Base-by-base conservation (phyloP, 2,113 vertebrate species). In the Leucopsar rothschildi region DNA sequence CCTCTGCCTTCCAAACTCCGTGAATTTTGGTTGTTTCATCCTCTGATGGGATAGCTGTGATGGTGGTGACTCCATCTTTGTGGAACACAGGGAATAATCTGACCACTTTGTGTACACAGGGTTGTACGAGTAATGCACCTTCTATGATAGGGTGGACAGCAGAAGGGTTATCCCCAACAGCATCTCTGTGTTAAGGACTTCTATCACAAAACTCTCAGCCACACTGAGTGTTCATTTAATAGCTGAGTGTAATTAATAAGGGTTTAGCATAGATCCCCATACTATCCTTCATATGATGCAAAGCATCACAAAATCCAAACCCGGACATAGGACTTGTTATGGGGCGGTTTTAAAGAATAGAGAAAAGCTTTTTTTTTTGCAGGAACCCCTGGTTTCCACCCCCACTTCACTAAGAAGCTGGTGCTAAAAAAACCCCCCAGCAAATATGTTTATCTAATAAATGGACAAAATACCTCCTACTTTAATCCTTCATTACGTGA, bases 21-120 rank as follows among this genome's bases (percentile, higher is more conserved):
- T 65, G 63, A 29, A 50, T 44, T 87, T 63, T 11, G 3, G 8
- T 68, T 79, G 22, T 77, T 77, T 90, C 35, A 37, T 31, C 21
- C 23, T 37, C 44, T 28, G 16, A 4, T 4, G 37, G 44, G 56
- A 8, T 45, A 56, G 60, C 25, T 44, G 37, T 20, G 42, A 11
- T 13, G 50, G 29, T 18, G n/a, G 20, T 10, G 52, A 45, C 27
- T 59, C 15, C 11, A 6, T 31, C 35, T 61, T 28, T 63, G 50
- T 57, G 21, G 88, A 60, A 37, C 55, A 18, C 0, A 1, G 56
- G 37, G 63, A 71, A 7, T 37, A 57, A 33, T 19, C 40, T 77
- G 35, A 44, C 7, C 3, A 0, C 68, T 27, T 21, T 22, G 44
- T 21, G 44, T n/a, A 4, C 1, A 0, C 5, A 31, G 18, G 7